A percentile compares a stretch with the other conserved stretches of the same genome.
Conservation (phyloP, 2,113 vertebrate genomes). For the Rhadina sibilatrix region DNA sequence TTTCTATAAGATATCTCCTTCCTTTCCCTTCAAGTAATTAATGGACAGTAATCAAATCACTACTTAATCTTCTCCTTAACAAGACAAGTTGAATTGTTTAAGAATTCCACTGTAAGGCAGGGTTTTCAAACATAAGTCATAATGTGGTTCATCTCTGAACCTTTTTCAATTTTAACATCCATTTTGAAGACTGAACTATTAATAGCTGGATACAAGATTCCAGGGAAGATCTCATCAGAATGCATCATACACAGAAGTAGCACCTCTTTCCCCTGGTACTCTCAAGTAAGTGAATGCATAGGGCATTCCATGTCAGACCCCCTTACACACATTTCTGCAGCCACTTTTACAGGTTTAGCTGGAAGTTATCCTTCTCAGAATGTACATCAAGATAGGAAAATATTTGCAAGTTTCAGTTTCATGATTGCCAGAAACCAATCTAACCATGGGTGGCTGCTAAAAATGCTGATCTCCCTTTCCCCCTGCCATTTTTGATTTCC, state of each 20-base stretch:
- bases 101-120: neutral
- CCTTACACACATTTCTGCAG: neutral
- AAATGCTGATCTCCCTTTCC: neutral
- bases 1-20: neutral
- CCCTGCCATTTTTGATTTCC: neutral
- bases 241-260: neutral
- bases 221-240: neutral
- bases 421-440: neutral
- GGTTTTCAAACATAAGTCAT: neutral
- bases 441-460: neutral
- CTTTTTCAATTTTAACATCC: neutral
- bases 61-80: neutral
- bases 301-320: neutral
- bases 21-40: neutral
- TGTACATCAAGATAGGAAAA: neutral
- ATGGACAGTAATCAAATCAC: neutral
- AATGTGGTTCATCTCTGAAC: neutral
- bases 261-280: neutral
- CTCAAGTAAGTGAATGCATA: neutral
- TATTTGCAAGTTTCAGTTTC: neutral
- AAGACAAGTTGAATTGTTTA: neutral
- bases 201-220: neutral
- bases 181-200: neutral
- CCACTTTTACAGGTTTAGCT: neutral
- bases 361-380: neutral